Conservation (phyloP, 2,888 invertebrate genomes). For the Ichneumon xanthorius region DNA sequence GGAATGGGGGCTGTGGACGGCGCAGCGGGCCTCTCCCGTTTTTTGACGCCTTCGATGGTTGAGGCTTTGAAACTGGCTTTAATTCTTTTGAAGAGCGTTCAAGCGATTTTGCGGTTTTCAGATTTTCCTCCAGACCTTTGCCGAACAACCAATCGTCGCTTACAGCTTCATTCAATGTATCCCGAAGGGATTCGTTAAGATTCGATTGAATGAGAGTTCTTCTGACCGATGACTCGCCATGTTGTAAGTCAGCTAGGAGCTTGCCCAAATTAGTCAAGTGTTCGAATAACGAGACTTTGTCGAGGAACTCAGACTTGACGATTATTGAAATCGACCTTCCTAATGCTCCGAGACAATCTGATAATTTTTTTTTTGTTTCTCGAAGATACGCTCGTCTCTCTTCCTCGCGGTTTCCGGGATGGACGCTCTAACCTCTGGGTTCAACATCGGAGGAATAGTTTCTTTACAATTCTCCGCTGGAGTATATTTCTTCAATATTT, state of each 20-base stretch:
- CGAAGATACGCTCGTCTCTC: slow-evolving; percentile 44
- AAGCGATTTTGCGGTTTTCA: slow-evolving; percentile 54
- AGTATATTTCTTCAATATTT: slow-evolving; percentile 44
- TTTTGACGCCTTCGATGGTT: slow-evolving; percentile 39
- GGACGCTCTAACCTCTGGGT: slow-evolving; percentile 45
- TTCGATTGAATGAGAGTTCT: slow-evolving; percentile 45
- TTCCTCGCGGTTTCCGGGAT: slow-evolving; percentile 42
- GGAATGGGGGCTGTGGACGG: slow-evolving; percentile 1
- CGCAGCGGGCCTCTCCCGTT: slow-evolving; percentile 41
- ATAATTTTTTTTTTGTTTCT: too few relatives aligned
- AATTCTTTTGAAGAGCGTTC: slow-evolving; percentile 50
- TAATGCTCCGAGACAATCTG: too few relatives aligned
- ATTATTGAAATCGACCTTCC: too few relatives aligned
- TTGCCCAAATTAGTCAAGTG: slow-evolving; percentile 40
- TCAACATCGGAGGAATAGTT: slow-evolving; percentile 57
- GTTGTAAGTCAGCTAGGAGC: slow-evolving; percentile 43
- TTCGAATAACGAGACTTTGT: too few relatives aligned
- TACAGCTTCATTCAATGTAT: slow-evolving; percentile 43
- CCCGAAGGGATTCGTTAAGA: slow-evolving; percentile 45
- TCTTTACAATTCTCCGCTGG: slow-evolving; percentile 53
- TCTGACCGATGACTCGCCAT: slow-evolving; percentile 53
- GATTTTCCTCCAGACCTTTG: slow-evolving; percentile 17
- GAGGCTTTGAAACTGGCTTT: neutral
- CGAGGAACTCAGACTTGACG: too few relatives aligned
- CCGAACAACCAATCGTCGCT: slow-evolving; percentile 60